Base-by-base conservation (phyloP, 1,140 invertebrate genomes). In the Vollenhovia emeryi region DNA sequence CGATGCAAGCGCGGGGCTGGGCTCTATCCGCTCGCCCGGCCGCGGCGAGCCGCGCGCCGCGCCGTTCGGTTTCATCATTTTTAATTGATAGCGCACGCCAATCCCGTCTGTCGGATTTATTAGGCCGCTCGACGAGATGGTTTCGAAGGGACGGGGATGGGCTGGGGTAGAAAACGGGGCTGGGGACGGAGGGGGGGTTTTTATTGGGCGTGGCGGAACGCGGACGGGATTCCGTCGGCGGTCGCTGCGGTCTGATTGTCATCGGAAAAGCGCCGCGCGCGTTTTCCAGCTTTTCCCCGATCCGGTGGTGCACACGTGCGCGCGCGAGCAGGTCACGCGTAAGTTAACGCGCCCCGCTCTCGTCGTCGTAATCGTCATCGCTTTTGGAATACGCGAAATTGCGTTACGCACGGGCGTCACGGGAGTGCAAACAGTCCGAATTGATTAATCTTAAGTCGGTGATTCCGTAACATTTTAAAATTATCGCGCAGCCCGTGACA, bases 51-150 rank as follows among this genome's bases (percentile, higher is more conserved):
- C 27, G 59, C 71, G 62, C 36, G 33, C 59, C 74, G 30, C 75
- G 59, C 76, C 85, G 89, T 87, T 90, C 87, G 89, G 87, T 90
- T 93, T 93, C 92, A 91, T 94, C 92, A 92, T 94, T 94, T 93
- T 94, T 94, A 93, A 94, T 93, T 94, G 93, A 93, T 93, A 92
- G 92, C 91, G 90, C 87, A 91, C 91, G 91, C 90, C 91, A 92
- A 93, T 93, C 91, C 88, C 86, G 89, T 92, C 92, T 86, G 90
- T 91, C 90, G 90, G 93, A 93, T 94, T 94, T 91, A 93, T 93
- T 91, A 91, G 90, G 88, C 87, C 76, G 91, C 68, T 89, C 90
- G 86, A 90, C 83, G 89, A 89, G 86, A 90, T 89, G 85, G 87
- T 90, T 89, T 89, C 86, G 92, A 86, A 89, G 87, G 85, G 78